Evolutionary conservation across 2,888 invertebrate species (phyloP).

Genomic region (Drosophila monieri): DNA sequence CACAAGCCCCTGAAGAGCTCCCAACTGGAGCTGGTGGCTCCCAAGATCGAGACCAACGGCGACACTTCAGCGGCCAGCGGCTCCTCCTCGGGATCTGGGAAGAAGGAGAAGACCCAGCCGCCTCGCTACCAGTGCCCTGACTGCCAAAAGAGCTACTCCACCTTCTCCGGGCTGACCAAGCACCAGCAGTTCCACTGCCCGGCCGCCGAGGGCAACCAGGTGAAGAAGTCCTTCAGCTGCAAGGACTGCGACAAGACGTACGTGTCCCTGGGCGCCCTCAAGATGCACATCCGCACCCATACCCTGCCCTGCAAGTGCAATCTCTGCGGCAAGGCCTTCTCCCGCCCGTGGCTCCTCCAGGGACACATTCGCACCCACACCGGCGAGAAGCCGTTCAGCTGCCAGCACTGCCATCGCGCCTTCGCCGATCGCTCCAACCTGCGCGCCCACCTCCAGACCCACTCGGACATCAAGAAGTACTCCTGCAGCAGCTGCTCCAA

Average conservation of each 20-base stretch:
- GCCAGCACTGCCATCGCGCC: constrained; percentile 96
- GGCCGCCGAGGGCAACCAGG: constrained; percentile 91
- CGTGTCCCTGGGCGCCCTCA: constrained; percentile 96
- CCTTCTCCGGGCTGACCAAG: constrained; percentile 97
- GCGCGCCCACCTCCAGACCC: constrained; percentile 98
- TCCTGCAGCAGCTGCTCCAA: constrained; percentile 96
- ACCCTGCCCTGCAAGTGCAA: constrained; percentile 98
- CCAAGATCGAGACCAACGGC: not conserved
- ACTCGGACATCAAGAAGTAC: constrained; percentile 99
- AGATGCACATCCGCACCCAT: constrained; percentile 99
- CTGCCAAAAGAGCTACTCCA: constrained; percentile 97
- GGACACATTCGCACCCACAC: constrained; percentile 99
- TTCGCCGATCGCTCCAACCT: constrained; percentile 99
- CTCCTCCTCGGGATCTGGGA: constrained; percentile 79
- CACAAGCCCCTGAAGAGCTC: constrained; percentile 57
- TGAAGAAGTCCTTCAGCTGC: constrained; percentile 97
- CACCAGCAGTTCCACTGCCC: constrained; percentile 98
- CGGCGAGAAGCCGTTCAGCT: constrained; percentile 98
- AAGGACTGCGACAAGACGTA: constrained; percentile 98
- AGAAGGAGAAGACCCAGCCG: constrained; percentile 82
- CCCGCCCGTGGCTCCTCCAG: constrained; percentile 97
- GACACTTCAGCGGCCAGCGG: constrained; percentile 5
- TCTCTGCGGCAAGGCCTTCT: constrained; percentile 98
- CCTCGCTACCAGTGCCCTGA: constrained; percentile 96
- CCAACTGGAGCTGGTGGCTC: not conserved